Percentiles rank a stretch among this genome's conserved stretches.
Conservation (phyloP, 2,797 vertebrate genomes). For the Eptatretus atami region DNA sequence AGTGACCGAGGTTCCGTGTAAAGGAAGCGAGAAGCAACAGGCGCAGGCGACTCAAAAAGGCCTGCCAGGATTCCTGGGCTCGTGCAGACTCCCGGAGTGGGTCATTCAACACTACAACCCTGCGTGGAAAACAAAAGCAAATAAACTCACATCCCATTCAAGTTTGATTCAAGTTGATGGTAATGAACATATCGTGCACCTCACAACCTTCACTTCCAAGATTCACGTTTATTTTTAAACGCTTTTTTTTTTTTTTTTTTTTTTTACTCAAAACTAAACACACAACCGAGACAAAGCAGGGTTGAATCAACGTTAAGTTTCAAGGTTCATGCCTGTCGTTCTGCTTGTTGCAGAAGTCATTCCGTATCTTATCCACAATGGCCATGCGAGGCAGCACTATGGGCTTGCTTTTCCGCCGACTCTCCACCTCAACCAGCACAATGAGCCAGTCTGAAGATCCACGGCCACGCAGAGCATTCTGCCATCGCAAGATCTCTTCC, state of each 20-base stretch:
- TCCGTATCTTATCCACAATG: constrained; percentile 91
- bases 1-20: constrained; percentile 81
- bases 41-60: constrained; percentile 70
- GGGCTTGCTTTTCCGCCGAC: constrained; percentile 92
- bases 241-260: too few species aligned
- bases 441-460: constrained; percentile 67
- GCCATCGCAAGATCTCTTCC: constrained; percentile 85
- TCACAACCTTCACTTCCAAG: not conserved
- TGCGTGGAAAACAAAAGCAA: constrained; percentile 11
- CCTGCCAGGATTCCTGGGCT: constrained; percentile 86
- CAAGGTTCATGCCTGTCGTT: constrained; percentile 33
- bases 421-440: constrained; percentile 69
- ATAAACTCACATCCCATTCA: not conserved
- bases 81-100: constrained; percentile 83
- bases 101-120: constrained; percentile 72
- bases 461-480: constrained; percentile 41
- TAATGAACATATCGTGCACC: not conserved
- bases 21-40: constrained; percentile 91
- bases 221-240: too few species aligned
- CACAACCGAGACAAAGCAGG: too few species aligned
- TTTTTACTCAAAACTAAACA: too few species aligned
- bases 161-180: not conserved
- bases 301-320: too few species aligned
- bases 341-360: constrained; percentile 95
- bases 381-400: constrained; percentile 86